Base-by-base conservation (phyloP, 2,888 invertebrate genomes). In the Barypeithes pellucidus region DNA sequence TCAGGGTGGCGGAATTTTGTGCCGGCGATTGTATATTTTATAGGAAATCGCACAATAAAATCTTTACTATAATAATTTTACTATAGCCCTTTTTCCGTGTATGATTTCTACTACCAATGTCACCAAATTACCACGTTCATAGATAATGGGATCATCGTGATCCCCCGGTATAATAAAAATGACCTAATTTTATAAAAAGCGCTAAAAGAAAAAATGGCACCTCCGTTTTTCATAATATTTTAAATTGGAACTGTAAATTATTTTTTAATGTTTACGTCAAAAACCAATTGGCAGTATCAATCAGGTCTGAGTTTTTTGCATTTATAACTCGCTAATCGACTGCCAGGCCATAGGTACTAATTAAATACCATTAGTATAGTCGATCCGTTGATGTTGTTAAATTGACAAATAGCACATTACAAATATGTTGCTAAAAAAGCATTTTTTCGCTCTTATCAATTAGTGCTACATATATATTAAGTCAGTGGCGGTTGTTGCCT, bases 311-410 rank as follows among this genome's bases (percentile, higher is more conserved):
- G 4, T n/a, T 16, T 43, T 43, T 43, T 43, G 16, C 43, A 43
- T 43, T 16, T 43, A 12, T 16, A 43, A 7, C 14, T 43, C 43
- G 43, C 43, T 16, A 43, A 16, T 43, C 43, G 16, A 16, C 14
- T 14, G 16, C 4, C 2, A 43, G 39, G 2, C 29, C 29, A 39
- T 16, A 16, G 2, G 14, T 43, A 43, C 43, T 16, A 43, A 43
- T 43, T 43, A 43, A 16, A 16, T 2, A 29, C 41, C 9, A 41
- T 41, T 41, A 41, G 14, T 41, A 41, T 4, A n/a, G 4, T 3
- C 3, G 41, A 41, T 41, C n/a, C n/a, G n/a, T 41, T n/a, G 29
- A 29, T 41, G 41, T 41, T 41, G 41, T 41, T 41, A 41, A 14
- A n/a, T 41, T 8, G 29, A 29, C 29, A 29, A 1, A 29, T 29